These are phyloP conservation scores for Amaurobius ferox DNA, from an alignment of 2,888 invertebrate genomes.

Conservation along the genomic window DNA sequence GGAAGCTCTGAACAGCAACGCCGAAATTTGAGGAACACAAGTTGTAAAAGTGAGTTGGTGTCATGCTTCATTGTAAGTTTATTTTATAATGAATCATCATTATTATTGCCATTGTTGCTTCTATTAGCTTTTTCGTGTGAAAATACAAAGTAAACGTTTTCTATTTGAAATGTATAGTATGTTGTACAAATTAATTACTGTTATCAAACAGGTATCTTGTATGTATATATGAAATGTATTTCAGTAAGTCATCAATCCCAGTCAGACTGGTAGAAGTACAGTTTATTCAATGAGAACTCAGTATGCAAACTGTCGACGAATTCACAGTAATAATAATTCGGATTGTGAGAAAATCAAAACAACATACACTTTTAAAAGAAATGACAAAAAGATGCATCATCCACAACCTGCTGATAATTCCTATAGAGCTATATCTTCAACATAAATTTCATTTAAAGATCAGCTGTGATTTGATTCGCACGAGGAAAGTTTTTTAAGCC, in stretches of 20 bases:
- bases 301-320: conserved; percentile 45
- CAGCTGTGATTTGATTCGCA: background rate
- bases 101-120: too few relatives aligned
- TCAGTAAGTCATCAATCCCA: conserved; percentile 26
- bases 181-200: background rate
- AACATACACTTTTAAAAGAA: conserved; percentile 53
- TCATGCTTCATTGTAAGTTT: too few relatives aligned
- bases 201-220: too few relatives aligned
- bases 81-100: too few relatives aligned
- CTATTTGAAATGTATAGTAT: background rate
- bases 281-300: conserved; percentile 67
- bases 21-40: too few relatives aligned
- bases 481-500: background rate
- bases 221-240: background rate
- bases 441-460: background rate
- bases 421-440: background rate
- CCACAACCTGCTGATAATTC: conserved; percentile 61
- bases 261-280: conserved; percentile 60
- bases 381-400: conserved; percentile 34
- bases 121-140: too few relatives aligned
- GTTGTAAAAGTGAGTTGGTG: too few relatives aligned
- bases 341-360: conserved; percentile 57
- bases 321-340: conserved; percentile 61
- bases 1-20: too few relatives aligned
- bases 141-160: too few relatives aligned